These are phyloP conservation scores for Chrysina gloriosa DNA, from an alignment of 2,888 invertebrate genomes.

Conservation along the genomic window DNA sequence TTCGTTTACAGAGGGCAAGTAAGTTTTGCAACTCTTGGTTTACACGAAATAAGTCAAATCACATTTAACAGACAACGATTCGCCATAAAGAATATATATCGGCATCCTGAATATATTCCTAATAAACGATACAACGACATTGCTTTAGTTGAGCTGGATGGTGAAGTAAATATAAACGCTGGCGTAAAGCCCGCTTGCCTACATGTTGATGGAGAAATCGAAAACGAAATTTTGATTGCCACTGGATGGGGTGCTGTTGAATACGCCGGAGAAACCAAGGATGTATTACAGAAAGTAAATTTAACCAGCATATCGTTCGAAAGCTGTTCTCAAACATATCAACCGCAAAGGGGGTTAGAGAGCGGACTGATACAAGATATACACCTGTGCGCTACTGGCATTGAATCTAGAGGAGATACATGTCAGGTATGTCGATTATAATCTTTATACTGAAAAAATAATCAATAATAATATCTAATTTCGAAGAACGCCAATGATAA, in stretches of 20 bases:
- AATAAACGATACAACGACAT: constrained; percentile 67
- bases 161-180: constrained; percentile 58
- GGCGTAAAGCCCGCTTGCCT: constrained; percentile 66
- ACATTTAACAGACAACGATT: constrained; percentile 53
- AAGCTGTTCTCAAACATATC: neutral
- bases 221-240: constrained; percentile 56
- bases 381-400: constrained; percentile 40
- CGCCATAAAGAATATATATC: constrained; percentile 56
- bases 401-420: constrained; percentile 26
- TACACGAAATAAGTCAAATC: neutral
- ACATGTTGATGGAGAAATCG: constrained; percentile 47
- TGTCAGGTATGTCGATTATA: constrained; percentile 38
- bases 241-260: constrained; percentile 66
- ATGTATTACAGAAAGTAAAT: constrained; percentile 64
- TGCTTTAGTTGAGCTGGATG: constrained; percentile 64
- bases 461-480: too few relatives aligned
- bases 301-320: constrained; percentile 50
- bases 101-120: constrained; percentile 62
- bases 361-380: constrained; percentile 30
- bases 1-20: constrained; percentile 6
- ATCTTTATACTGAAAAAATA: too few relatives aligned
- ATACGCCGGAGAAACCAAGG: constrained; percentile 47
- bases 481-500: too few relatives aligned
- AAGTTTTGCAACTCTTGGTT: neutral
- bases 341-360: neutral